Conservation (phyloP, 2,113 vertebrate species). For the Poecilia latipinna region DNA sequence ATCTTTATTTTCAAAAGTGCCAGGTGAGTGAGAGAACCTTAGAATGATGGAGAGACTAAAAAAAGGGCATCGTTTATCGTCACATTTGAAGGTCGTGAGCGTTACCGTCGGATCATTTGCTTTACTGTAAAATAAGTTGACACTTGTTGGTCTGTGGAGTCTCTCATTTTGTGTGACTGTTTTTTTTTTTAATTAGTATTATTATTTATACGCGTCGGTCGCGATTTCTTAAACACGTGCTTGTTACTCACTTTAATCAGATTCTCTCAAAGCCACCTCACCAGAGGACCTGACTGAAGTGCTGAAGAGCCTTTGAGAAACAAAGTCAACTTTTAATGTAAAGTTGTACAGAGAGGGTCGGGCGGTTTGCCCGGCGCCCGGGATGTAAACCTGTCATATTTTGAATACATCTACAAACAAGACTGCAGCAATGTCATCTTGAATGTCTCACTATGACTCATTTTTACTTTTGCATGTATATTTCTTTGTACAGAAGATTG, state of each 20-base stretch:
- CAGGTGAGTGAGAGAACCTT: slow-evolving; percentile 40
- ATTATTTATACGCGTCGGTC: slow-evolving; percentile 71
- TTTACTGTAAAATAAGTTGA: slow-evolving; percentile 16
- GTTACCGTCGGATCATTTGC: slow-evolving; percentile 31
- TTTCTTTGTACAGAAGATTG: slow-evolving; percentile 94
- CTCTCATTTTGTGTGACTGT: slow-evolving; percentile 74
- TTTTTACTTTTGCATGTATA: slow-evolving; percentile 97
- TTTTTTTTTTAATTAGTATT: not conserved
- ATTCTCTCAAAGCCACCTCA: slow-evolving; percentile 21
- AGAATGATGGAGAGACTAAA: slow-evolving; percentile 27
- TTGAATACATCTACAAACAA: slow-evolving; percentile 77
- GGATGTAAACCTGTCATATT: slow-evolving; percentile 89
- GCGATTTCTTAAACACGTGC: slow-evolving; percentile 46
- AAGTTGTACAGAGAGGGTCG: slow-evolving; percentile 91
- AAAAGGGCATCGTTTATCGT: slow-evolving; percentile 4
- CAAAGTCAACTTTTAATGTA: slow-evolving; percentile 74
- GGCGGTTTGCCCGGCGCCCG: slow-evolving; percentile 76
- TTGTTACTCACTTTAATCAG: not conserved
- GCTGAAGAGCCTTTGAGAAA: slow-evolving; percentile 61
- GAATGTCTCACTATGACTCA: slow-evolving; percentile 84
- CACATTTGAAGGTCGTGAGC: slow-evolving; percentile 48
- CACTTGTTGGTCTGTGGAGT: slow-evolving; percentile 70
- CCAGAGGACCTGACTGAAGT: slow-evolving; percentile 22
- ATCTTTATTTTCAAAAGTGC: slow-evolving; percentile 50
- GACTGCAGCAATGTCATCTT: slow-evolving; percentile 77